Conservation (phyloP, 35 echinoderm and acorn worm genomes). For the Acanthaster planci region DNA sequence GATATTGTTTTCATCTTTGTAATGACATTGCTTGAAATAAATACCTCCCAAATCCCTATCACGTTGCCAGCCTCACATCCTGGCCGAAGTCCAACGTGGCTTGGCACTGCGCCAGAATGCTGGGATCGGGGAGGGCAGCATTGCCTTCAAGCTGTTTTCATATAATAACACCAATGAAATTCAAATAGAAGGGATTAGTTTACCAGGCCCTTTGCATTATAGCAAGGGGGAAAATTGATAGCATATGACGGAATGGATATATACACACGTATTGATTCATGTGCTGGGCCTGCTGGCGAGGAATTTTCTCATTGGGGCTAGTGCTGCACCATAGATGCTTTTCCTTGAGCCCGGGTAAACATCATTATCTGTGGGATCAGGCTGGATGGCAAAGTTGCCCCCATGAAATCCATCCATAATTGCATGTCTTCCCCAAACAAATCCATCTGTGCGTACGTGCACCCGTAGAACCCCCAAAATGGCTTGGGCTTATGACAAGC, state of each 20-base stretch:
- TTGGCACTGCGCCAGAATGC: conserved; percentile 13
- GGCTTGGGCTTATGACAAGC: too few relatives aligned
- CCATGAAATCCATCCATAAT: too few relatives aligned
- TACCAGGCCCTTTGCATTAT: neutral
- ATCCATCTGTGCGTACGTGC: too few relatives aligned
- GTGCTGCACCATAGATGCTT: neutral
- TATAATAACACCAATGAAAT: conserved; percentile 30
- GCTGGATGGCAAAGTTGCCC: neutral
- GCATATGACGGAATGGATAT: conserved; percentile 23
- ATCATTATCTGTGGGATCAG: conserved; percentile 18
- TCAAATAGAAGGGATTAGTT: neutral
- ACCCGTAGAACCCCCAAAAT: too few relatives aligned
- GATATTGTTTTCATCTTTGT: conserved; percentile 24
- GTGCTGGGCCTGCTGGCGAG: neutral
- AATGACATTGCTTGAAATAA: conserved; percentile 15
- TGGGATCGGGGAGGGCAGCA: neutral
- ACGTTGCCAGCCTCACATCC: neutral
- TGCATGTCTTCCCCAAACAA: too few relatives aligned
- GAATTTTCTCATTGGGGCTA: neutral
- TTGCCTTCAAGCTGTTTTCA: neutral
- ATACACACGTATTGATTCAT: conserved; percentile 22
- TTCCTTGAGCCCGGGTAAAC: neutral
- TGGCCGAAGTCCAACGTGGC: neutral
- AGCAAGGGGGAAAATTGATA: conserved; percentile 12
- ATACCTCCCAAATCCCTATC: conserved; percentile 6